phyloP scores from a whole-genome alignment of 2,888 invertebrate genomes.

The Lasioglossum lativentre region DNA sequence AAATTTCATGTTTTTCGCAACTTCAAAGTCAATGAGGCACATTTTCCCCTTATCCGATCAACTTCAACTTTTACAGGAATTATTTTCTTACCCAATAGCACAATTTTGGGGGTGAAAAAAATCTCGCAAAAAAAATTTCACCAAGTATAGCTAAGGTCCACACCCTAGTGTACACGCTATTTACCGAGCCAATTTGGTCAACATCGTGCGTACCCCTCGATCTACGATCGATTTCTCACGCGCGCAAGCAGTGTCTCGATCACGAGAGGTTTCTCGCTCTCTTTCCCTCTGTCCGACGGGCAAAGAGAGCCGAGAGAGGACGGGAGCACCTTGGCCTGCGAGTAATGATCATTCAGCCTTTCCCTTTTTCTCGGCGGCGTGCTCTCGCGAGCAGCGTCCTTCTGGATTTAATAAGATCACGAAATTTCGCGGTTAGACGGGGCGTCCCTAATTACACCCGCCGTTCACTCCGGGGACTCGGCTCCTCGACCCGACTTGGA shows the following conservation, averaged over 20 bases:
- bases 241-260: neutral
- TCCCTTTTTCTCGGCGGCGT: conserved; percentile 67
- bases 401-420: conserved; percentile 82
- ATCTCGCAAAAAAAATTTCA: too few species aligned
- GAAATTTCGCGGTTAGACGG: conserved; percentile 83
- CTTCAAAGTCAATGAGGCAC: too few species aligned
- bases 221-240: conserved; percentile 8
- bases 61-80: too few species aligned
- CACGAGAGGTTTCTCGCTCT: neutral
- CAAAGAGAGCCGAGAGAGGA: conserved; percentile 19
- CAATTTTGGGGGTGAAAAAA: too few species aligned
- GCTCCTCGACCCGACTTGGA: conserved; percentile 7
- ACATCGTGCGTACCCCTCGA: neutral
- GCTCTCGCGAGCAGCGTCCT: conserved; percentile 64
- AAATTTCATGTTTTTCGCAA: too few species aligned
- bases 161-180: too few species aligned
- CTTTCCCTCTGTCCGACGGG: neutral
- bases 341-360: conserved; percentile 72
- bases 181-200: neutral
- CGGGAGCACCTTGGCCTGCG: conserved; percentile 64
- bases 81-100: too few species aligned
- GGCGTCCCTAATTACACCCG: conserved; percentile 78
- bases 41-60: too few species aligned
- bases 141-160: too few species aligned
- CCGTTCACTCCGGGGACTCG: conserved; percentile 66